Percentiles rank a stretch among this genome's conserved stretches.
Conservation (phyloP, 2,113 vertebrate genomes). For the Campylomormyrus numenius region DNA sequence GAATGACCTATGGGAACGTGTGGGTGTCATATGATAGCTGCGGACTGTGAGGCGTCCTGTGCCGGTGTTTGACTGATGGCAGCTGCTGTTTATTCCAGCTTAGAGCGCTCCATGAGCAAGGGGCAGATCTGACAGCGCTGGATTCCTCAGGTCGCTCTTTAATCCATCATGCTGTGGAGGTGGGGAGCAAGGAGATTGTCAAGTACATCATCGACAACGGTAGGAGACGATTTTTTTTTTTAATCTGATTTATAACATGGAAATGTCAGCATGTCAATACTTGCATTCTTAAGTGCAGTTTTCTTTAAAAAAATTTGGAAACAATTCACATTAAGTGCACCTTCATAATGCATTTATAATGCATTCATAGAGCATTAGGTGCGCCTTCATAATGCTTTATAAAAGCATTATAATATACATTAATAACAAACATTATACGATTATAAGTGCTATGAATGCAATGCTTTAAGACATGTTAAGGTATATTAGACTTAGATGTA, state of each 20-base stretch:
- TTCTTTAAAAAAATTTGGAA: background rate
- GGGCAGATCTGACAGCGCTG: slow-evolving; percentile 67
- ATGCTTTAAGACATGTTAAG: background rate
- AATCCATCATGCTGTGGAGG: slow-evolving; percentile 76
- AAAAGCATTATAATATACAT: background rate
- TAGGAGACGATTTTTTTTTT: slow-evolving; percentile 43
- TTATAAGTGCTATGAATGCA: background rate
- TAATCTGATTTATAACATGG: background rate
- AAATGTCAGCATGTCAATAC: background rate
- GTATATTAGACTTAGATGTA: background rate
- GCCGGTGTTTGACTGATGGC: background rate
- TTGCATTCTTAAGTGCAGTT: background rate
- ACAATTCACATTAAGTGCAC: background rate
- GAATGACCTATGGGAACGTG: background rate
- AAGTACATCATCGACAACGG: slow-evolving; percentile 83
- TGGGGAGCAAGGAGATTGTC: slow-evolving; percentile 84
- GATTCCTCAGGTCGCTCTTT: slow-evolving; percentile 71
- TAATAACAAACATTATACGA: background rate
- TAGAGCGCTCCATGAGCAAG: slow-evolving; percentile 74
- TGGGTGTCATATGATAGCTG: background rate
- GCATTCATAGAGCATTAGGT: background rate
- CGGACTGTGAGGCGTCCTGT: background rate
- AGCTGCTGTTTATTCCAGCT: slow-evolving; percentile 57
- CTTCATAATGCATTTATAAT: background rate
- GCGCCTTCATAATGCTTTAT: background rate